Evolutionary conservation across 2,888 invertebrate species (phyloP).

Genomic region (Harpalus rufipes): DNA sequence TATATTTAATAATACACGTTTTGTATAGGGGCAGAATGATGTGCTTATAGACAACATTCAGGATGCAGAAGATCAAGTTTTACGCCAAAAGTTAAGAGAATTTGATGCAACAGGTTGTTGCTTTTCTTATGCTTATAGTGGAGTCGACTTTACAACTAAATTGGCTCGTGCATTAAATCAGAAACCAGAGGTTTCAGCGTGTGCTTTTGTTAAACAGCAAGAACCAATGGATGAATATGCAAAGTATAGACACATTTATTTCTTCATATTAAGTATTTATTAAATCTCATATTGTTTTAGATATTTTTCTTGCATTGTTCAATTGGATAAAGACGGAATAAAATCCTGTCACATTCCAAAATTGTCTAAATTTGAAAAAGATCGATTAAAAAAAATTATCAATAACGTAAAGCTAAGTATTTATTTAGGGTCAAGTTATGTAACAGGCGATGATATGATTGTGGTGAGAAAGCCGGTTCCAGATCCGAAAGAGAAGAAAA

Average conservation of each 20-base stretch:
- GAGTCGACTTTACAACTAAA: constrained; percentile 73
- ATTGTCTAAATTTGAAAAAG: constrained; percentile 72
- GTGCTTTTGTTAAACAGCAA: constrained; percentile 75
- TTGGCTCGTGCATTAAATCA: constrained; percentile 73
- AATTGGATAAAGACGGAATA: constrained; percentile 73
- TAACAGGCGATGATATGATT: constrained; percentile 71
- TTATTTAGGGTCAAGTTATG: constrained; percentile 72
- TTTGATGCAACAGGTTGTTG: constrained; percentile 70
- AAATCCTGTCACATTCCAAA: constrained; percentile 74
- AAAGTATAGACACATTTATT: constrained; percentile 70
- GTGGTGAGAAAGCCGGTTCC: constrained; percentile 17
- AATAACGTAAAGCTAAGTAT: constrained; percentile 72
- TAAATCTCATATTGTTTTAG: constrained; percentile 36
- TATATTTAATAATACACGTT: neutral
- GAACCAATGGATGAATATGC: constrained; percentile 74
- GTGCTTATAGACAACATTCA: constrained; percentile 71
- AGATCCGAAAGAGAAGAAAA: neutral
- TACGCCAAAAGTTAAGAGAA: constrained; percentile 71
- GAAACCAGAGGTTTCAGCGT: constrained; percentile 73
- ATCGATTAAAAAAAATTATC: constrained; percentile 72
- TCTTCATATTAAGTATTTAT: neutral
- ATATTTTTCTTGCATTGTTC: constrained; percentile 55
- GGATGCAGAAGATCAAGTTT: constrained; percentile 72
- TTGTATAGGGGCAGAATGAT: constrained; percentile 66
- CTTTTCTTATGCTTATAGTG: constrained; percentile 73